phyloP scores from a whole-genome alignment of 2,888 invertebrate species.

The Xanthorhoe designata region DNA sequence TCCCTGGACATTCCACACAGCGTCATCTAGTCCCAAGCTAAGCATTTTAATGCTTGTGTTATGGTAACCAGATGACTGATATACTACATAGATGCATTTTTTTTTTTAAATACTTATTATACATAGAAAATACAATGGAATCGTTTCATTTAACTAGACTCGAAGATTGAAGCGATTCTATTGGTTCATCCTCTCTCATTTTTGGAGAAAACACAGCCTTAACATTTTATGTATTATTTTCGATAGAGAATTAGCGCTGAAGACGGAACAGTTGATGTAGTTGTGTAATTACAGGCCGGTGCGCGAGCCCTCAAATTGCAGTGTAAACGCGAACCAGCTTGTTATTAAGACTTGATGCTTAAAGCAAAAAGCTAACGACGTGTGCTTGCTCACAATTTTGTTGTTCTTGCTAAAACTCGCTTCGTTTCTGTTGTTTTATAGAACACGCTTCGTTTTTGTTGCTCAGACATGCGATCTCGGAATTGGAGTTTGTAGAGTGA shows the following conservation, averaged over 20 bases:
- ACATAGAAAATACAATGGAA: too few relatives aligned
- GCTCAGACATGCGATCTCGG: constrained; percentile 19
- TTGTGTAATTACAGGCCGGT: constrained; percentile 10
- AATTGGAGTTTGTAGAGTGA: constrained; percentile 7
- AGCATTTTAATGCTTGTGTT: too few relatives aligned
- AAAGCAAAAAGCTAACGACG: constrained; percentile 33
- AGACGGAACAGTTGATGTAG: background rate
- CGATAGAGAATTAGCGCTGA: background rate
- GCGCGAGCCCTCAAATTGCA: constrained; percentile 33
- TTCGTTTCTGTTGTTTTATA: constrained; percentile 16
- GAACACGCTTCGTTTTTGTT: constrained; percentile 20
- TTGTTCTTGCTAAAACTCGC: constrained; percentile 24
- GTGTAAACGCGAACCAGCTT: constrained; percentile 37
- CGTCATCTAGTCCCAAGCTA: too few relatives aligned
- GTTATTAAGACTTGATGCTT: constrained; percentile 44
- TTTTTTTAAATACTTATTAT: too few relatives aligned
- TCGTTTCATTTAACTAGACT: too few relatives aligned
- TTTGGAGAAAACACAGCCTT: too few relatives aligned
- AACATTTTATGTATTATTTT: background rate
- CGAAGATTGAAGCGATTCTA: too few relatives aligned
- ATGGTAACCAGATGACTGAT: too few relatives aligned
- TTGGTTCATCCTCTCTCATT: too few relatives aligned
- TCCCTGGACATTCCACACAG: too few relatives aligned
- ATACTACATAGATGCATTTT: too few relatives aligned
- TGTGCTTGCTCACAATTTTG: constrained; percentile 24